Evolutionary conservation across 2,113 vertebrate species (phyloP), one percentile per base, ranked within the genome.

Genomic region (Megaceryle torquata): DNA sequence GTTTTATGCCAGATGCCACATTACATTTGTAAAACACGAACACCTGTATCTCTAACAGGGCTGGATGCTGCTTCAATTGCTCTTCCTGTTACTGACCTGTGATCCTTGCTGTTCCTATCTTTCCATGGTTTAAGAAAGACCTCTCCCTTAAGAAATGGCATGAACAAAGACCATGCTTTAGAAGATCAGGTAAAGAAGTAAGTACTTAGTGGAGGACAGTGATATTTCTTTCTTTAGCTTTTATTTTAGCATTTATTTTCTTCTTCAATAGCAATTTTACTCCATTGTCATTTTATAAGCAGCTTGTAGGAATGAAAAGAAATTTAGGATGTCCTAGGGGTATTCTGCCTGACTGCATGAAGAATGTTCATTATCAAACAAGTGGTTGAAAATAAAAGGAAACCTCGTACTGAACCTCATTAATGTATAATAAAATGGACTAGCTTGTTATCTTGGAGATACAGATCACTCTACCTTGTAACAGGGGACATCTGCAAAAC

Each of bases 211-310:
- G 54, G 21, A 91, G 41, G 35, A 71, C 51, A 88, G 28, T 64
- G 6, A 5, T n/a, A 43, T 77, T 60, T 76, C 44, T 80, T 79
- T 83, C 48, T 91, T 76, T 64, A 89, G 35, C 35, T 96, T 54
- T 53, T 88, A 75, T 84, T 94, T 95, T 48, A 53, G 24, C 82
- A 57, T 94, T 96, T 95, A 57, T 94, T 96, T 95, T 96, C n/a
- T 90, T 80, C 29, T 74, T 93, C n/a, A 9, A 6, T 67, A 31
- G 18, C 41, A 65, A n/a, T 74, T 82, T 57, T 81, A 63, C 33
- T 92, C 13, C 44, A 6, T 15, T 46, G 7, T 61, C 21, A 25
- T 69, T 94, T 89, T 60, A 69, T 83, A 64, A 77, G 33, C 16
- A 61, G n/a, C 13, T 63, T 80, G 16, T 44, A 68, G 64, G 82